Conservation (phyloP, 2,888 invertebrate species). For the Pecten maximus region DNA sequence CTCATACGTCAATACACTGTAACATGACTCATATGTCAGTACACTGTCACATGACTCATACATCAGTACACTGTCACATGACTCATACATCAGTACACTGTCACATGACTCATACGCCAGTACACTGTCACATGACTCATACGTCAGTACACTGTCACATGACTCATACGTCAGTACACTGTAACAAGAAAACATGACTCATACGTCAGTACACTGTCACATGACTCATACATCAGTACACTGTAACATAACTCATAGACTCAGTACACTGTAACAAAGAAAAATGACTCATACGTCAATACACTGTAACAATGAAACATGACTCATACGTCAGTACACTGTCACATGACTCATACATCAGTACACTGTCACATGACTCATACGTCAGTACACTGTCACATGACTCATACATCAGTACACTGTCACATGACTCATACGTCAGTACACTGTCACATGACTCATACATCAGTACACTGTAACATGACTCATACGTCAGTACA, state of each 20-base stretch:
- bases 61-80: not conserved
- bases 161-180: too few relatives aligned
- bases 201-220: too few relatives aligned
- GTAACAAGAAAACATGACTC: too few relatives aligned
- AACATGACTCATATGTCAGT: not conserved
- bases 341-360: not conserved
- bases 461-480: too few relatives aligned
- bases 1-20: not conserved
- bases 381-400: not conserved
- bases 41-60: not conserved
- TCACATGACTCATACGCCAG: too few relatives aligned
- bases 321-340: not conserved
- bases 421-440: not conserved
- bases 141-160: too few relatives aligned
- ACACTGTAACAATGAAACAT: not conserved
- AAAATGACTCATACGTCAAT: not conserved
- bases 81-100: not conserved
- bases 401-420: not conserved
- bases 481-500: not conserved
- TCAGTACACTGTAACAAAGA: too few relatives aligned
- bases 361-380: not conserved
- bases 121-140: too few relatives aligned
- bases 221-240: too few relatives aligned
- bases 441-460: not conserved
- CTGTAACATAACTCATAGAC: too few relatives aligned